Base-by-base conservation (phyloP, 2,888 invertebrate species). In the Apotomis turbidana region DNA sequence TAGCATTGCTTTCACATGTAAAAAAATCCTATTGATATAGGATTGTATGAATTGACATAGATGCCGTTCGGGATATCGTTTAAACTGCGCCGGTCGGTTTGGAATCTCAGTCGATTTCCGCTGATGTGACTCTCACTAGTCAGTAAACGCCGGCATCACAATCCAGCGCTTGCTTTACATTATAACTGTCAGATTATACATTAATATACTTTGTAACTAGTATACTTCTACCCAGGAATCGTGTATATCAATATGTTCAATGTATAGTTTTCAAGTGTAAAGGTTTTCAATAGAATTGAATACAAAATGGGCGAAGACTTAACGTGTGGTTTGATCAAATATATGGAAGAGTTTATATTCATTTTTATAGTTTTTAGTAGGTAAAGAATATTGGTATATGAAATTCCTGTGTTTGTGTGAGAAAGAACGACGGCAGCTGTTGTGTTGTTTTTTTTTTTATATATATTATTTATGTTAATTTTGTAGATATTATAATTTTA, bases 91-190 rank as follows among this genome's bases (percentile, higher is more conserved):
- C 60, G 79, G 82, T 79, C 77, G 88, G 84, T 74, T 74, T 74
- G 84, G 86, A 89, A 86, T 89, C 87, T 89, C 88, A 81, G 81
- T 78, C 78, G 85, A 81, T 86, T 83, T 87, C 88, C 88, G 80
- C 84, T 85, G 87, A 87, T 78, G 83, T 87, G 90, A 87, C 90
- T 83, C 83, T 82, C 85, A 88, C 92, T 92, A 92, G 92, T 92
- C 92, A 90, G 84, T 82, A 82, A 86, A 85, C 88, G 90, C 90
- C 91, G 83, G 76, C 92, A 91, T 91, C 91, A 90, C 91, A 90
- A 83, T 73, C 6, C 62, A 63, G 60, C 71, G 77, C 78, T 77
- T 78, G 74, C 78, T 77, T 77, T 67, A 67, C 54, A 54, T 13
- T 66, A 66, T 66, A 66, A 55, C 55, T 57, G 46, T 66, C 66